These are phyloP conservation scores for Tupaia chinensis DNA, from an alignment of 2,113 vertebrate genomes.

Conservation along the genomic window DNA sequence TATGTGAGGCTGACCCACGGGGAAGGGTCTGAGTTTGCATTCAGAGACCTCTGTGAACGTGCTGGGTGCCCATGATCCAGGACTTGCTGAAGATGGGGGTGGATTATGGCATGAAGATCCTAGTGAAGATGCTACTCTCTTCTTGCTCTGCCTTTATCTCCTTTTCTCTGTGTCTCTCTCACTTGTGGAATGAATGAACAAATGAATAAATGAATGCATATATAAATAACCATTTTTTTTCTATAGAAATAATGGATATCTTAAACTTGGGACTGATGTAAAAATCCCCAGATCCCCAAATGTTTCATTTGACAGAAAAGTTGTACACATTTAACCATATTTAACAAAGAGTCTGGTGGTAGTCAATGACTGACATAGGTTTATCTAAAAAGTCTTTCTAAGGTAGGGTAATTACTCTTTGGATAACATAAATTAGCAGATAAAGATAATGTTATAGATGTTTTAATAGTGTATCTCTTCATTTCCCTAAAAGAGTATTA, in stretches of 20 bases:
- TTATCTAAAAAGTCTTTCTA: neutral
- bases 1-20: no score
- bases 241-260: neutral
- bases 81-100: no score
- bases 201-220: no score
- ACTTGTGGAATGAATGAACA: no score
- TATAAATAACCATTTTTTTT: no score
- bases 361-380: neutral
- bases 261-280: neutral
- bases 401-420: neutral
- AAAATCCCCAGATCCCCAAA: neutral
- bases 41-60: no score
- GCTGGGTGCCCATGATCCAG: no score
- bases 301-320: conserved; percentile 26
- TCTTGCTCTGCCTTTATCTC: no score
- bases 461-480: neutral
- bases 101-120: no score
- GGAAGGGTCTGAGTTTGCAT: no score
- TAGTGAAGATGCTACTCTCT: no score
- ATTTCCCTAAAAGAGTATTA: neutral
- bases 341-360: neutral
- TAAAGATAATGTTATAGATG: neutral
- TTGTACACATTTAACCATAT: neutral
- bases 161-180: no score
- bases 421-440: neutral